A percentile compares a stretch with the other conserved stretches of the same genome.
These are phyloP conservation scores for Siniperca undulata DNA, from an alignment of 2,797 vertebrate species.

Conservation along the genomic window DNA sequence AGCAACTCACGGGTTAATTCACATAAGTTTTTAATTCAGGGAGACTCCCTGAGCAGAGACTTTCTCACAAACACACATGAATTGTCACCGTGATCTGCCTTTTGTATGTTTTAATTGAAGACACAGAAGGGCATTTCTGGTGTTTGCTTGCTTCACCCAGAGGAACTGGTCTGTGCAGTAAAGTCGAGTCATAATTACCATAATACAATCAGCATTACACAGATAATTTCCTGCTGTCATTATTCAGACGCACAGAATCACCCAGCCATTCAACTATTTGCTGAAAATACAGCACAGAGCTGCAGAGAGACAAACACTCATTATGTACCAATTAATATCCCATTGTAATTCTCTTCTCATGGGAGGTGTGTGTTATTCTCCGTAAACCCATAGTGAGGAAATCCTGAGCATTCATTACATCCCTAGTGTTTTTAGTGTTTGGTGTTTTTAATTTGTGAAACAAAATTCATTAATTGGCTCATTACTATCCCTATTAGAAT, in stretches of 20 bases:
- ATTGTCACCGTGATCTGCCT: not conserved
- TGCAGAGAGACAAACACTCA: conserved; percentile 77
- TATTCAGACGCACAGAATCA: conserved; percentile 70
- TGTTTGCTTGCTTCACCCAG: conserved; percentile 51
- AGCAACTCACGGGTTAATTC: conserved; percentile 63
- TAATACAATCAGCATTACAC: conserved; percentile 72
- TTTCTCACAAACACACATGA: conserved; percentile 23
- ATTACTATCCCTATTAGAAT: conserved; percentile 71
- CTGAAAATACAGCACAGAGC: conserved; percentile 57
- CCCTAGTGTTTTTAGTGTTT: conserved; percentile 65
- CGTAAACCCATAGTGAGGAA: conserved; percentile 58
- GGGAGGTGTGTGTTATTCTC: conserved; percentile 72
- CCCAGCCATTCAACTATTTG: conserved; percentile 74
- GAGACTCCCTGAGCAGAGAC: conserved; percentile 37
- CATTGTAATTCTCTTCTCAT: conserved; percentile 76
- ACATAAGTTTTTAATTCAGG: conserved; percentile 47
- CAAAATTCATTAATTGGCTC: conserved; percentile 70
- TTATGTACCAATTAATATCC: conserved; percentile 82
- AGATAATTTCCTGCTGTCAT: conserved; percentile 76
- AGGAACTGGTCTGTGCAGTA: conserved; percentile 58
- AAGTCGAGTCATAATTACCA: conserved; percentile 73
- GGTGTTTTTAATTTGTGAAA: conserved; percentile 71
- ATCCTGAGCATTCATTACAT: conserved; percentile 75
- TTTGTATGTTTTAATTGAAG: conserved; percentile 68
- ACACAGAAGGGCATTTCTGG: conserved; percentile 45